These are phyloP conservation scores for Diglossa brunneiventris DNA, from an alignment of 2,113 vertebrate genomes.

Conservation along the genomic window DNA sequence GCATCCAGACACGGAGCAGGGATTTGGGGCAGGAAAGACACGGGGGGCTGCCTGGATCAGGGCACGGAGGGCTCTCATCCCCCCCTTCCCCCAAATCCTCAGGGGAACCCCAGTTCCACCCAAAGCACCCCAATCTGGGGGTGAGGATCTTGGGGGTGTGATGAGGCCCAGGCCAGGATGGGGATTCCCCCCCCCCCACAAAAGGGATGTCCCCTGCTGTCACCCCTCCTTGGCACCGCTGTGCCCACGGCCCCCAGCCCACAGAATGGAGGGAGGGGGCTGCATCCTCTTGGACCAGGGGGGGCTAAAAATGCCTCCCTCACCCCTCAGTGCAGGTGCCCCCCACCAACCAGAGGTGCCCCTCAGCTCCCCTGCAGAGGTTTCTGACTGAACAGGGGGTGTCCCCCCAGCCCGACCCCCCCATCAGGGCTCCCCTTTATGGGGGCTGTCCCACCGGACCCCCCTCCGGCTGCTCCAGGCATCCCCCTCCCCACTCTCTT, in stretches of 20 bases:
- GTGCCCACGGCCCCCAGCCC: not conserved
- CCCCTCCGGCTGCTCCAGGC: too few species aligned
- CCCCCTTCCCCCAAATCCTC: too few species aligned
- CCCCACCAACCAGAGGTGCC: not conserved
- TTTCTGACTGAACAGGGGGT: not conserved
- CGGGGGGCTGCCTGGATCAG: not conserved
- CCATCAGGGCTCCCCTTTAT: not conserved
- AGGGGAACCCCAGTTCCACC: not conserved
- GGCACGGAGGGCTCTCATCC: not conserved
- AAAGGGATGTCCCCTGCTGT: not conserved
- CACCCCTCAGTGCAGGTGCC: not conserved
- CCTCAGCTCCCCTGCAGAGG: not conserved
- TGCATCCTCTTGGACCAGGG: not conserved
- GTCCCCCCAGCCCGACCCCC: not conserved
- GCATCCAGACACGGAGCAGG: not conserved
- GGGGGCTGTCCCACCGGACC: not conserved
- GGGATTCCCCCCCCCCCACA: not conserved
- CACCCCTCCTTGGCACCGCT: not conserved
- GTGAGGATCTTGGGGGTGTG: rapidly evolving
- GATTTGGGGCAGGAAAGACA: not conserved
- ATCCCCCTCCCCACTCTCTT: not conserved
- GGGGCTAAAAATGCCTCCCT: not conserved
- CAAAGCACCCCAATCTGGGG: not conserved
- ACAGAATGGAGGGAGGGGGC: not conserved
- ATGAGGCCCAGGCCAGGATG: not conserved